Base-by-base conservation (phyloP, 2,888 invertebrate species). In the Hydrotaea diabolus region DNA sequence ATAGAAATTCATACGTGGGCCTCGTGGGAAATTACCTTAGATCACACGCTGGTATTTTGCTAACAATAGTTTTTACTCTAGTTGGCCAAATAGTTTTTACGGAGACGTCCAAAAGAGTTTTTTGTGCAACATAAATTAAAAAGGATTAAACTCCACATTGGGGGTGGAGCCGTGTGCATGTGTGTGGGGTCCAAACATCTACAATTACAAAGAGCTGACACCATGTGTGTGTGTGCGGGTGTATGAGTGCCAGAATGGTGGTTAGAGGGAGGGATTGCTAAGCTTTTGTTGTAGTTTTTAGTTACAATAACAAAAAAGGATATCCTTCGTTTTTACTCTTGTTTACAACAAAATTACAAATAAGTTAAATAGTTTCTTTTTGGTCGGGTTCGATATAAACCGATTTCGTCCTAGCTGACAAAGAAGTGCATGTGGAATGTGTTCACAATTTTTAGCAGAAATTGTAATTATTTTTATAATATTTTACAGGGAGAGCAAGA, bases 381-480 rank as follows among this genome's bases (percentile, higher is more conserved):
- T 43, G 43, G 31, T 31, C 7, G 2, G 2, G 31, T 31, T 69
- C 39, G n/a, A 21, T 13, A 46, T 55, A 71, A 49, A 53, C 53
- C 53, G 46, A 53, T 31, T 72, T 72, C 7, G 11, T 36, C n/a
- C n/a, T n/a, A n/a, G n/a, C n/a, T n/a, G 36, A 31, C 1, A 3
- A 26, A 36, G 21, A 31, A 53, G 26, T 23, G 26, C 43, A 71
- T 75, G 23, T 55, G 64, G 72, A 17, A 9, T 43, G 21, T 46
- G 13, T 46, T 9, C 23, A 23, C 2, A 21, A 31, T 31, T 31
- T 31, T 31, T 2, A 53, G 53, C 23, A 26, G 71, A 83, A 77
- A 71, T 71, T 71, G 77, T 80, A 83, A 83, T 84, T 84, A 82
- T 69, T 79, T 81, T 76, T 78, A 66, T 59, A 78, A 81, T 21